phyloP scores from a whole-genome alignment of 1,140 invertebrate species.

The Plutomurus gul region DNA sequence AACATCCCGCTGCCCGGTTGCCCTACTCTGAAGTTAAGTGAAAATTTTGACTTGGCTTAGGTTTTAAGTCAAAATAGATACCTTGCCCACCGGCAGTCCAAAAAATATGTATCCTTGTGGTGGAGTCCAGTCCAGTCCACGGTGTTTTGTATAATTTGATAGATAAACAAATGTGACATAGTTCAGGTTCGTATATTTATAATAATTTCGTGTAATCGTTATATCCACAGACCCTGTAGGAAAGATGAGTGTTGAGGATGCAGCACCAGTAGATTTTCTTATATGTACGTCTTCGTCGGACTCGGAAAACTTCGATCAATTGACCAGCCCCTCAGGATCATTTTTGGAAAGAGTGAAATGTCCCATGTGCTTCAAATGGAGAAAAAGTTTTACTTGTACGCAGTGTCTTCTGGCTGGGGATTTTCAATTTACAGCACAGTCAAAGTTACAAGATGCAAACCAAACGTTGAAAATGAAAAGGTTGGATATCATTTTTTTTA shows the following conservation, averaged over 20 bases:
- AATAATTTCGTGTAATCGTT: not conserved
- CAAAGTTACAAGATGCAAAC: not conserved
- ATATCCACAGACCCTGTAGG: not conserved
- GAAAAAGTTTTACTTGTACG: slow-evolving; percentile 41
- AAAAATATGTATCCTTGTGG: no score
- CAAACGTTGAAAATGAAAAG: not conserved
- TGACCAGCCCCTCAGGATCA: not conserved
- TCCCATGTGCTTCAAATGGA: slow-evolving; percentile 38
- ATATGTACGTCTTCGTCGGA: slow-evolving; percentile 39
- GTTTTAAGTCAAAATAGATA: no score
- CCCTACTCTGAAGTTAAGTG: no score
- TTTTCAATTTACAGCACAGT: not conserved
- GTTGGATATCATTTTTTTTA: not conserved
- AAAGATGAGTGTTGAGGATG: slow-evolving; percentile 26
- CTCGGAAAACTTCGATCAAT: slow-evolving; percentile 30
- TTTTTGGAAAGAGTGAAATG: slow-evolving; percentile 25
- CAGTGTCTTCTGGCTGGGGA: slow-evolving; percentile 46
- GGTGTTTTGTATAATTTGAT: no score
- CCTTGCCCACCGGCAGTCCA: no score
- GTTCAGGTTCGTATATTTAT: no score
- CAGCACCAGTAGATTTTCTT: slow-evolving; percentile 44
- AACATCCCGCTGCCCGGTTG: no score
- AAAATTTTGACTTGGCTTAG: no score
- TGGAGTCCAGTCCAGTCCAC: no score
- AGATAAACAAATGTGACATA: no score